Conservation (phyloP, 2,888 invertebrate genomes). For the Elaeidobius kamerunicus region DNA sequence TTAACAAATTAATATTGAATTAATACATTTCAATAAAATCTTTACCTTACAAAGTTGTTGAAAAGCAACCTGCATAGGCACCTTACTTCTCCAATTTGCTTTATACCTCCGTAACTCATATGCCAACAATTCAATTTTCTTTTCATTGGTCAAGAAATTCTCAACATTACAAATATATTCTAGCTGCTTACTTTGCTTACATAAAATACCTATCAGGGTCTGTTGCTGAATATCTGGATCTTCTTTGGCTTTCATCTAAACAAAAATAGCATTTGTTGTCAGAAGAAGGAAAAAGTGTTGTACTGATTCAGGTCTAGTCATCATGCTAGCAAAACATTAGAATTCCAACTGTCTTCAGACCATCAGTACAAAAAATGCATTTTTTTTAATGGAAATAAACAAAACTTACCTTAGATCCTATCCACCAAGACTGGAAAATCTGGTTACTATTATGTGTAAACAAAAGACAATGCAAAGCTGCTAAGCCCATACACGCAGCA, state of each 20-base stretch:
- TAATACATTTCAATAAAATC: conserved; percentile 2
- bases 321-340: too few relatives aligned
- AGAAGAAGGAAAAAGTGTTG: too few relatives aligned
- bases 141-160: conserved; percentile 24
- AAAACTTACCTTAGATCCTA: conserved; percentile 36
- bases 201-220: conserved; percentile 35
- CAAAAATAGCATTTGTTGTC: neutral
- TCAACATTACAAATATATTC: conserved; percentile 25
- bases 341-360: too few relatives aligned
- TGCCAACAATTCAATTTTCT: conserved; percentile 34
- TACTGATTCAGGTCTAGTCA: too few relatives aligned
- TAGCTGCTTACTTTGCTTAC: conserved; percentile 28
- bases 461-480: conserved; percentile 35
- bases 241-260: conserved; percentile 15
- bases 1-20: conserved; percentile 6
- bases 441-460: conserved; percentile 28
- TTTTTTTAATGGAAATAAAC: too few relatives aligned
- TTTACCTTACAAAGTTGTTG: conserved; percentile 33
- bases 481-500: conserved; percentile 32
- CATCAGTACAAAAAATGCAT: too few relatives aligned
- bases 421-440: conserved; percentile 35
- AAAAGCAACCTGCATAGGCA: conserved; percentile 36
- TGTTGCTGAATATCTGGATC: conserved; percentile 33
- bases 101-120: conserved; percentile 39
- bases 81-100: conserved; percentile 39